A percentile compares a stretch with the other conserved stretches of the same genome.
phyloP scores from a whole-genome alignment of 1,140 invertebrate genomes.

The Drosophila hydei region DNA sequence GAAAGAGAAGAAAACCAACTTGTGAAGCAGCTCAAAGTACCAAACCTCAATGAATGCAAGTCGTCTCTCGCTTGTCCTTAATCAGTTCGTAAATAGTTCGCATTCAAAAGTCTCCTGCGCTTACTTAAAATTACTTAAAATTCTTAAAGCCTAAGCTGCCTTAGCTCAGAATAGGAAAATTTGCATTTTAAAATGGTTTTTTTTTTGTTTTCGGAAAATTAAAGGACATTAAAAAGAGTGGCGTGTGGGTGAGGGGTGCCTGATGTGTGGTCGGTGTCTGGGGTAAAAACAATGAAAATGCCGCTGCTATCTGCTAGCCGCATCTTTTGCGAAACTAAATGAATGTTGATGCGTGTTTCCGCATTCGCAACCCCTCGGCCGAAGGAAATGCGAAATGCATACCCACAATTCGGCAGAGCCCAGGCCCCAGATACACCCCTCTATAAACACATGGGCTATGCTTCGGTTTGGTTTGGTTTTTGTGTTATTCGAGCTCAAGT shows the following conservation, averaged over 20 bases:
- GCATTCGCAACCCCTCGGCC: conserved; percentile 30
- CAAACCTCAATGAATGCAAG: background rate
- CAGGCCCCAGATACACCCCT: background rate
- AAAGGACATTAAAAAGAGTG: conserved; percentile 53
- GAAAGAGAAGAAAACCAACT: no score
- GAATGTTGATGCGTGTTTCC: conserved; percentile 52
- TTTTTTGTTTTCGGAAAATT: conserved; percentile 55
- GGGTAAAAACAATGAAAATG: conserved; percentile 28
- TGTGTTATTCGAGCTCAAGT: conserved; percentile 70
- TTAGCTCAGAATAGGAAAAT: conserved; percentile 24
- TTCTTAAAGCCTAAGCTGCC: background rate
- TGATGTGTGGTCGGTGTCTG: background rate
- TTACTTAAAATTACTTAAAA: no score
- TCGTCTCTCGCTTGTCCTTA: background rate
- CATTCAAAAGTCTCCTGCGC: background rate
- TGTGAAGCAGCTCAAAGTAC: background rate
- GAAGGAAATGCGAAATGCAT: conserved; percentile 17
- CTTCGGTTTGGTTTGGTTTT: conserved; percentile 16
- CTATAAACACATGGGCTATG: conserved; percentile 9
- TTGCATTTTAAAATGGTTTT: conserved; percentile 63
- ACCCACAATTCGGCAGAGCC: conserved; percentile 4
- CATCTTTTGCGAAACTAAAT: conserved; percentile 52
- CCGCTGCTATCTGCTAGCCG: conserved; percentile 45
- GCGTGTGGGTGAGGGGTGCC: background rate
- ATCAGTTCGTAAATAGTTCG: no score